These are phyloP conservation scores for Nycteola revayana DNA, from an alignment of 2,888 invertebrate genomes.

Conservation along the genomic window DNA sequence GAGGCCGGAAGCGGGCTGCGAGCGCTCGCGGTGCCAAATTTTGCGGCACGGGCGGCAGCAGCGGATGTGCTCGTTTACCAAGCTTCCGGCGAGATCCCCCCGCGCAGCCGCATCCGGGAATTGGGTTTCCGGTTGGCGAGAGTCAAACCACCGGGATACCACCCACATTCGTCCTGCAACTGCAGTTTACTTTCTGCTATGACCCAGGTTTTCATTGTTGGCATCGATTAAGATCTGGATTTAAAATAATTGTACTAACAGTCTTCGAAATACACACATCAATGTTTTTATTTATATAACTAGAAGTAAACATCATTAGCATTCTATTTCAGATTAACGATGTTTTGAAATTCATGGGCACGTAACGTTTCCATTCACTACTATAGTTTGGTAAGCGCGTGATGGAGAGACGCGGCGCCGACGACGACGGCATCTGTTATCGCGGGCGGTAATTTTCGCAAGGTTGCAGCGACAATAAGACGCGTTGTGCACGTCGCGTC, in stretches of 20 bases:
- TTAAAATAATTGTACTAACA: conserved; percentile 1
- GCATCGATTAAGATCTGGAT: too few species aligned
- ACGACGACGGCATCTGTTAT: conserved; percentile 58
- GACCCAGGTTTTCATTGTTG: conserved; percentile 7
- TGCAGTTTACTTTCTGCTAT: conserved; percentile 27
- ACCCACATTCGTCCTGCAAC: conserved; percentile 74
- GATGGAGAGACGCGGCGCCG: conserved; percentile 39
- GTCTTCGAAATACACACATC: conserved; percentile 11
- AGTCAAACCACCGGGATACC: conserved; percentile 68
- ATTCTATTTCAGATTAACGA: conserved; percentile 39
- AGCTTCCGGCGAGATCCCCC: conserved; percentile 80
- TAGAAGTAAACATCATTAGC: conserved; percentile 32
- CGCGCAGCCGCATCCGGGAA: conserved; percentile 81
- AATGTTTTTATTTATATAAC: conserved; percentile 27
- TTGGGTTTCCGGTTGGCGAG: conserved; percentile 79
- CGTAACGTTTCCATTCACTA: conserved; percentile 46
- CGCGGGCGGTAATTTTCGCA: conserved; percentile 71
- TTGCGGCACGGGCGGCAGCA: conserved; percentile 80
- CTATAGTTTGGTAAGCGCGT: conserved; percentile 44
- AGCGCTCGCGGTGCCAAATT: conserved; percentile 80
- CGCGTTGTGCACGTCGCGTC: conserved; percentile 73
- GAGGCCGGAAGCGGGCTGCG: conserved; percentile 78
- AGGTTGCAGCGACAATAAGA: conserved; percentile 76
- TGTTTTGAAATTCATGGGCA: conserved; percentile 40
- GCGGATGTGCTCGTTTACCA: conserved; percentile 81